A percentile compares a stretch with the other conserved stretches of the same genome.
Conservation (phyloP, 1,140 invertebrate genomes). For the Linepithema humile region DNA sequence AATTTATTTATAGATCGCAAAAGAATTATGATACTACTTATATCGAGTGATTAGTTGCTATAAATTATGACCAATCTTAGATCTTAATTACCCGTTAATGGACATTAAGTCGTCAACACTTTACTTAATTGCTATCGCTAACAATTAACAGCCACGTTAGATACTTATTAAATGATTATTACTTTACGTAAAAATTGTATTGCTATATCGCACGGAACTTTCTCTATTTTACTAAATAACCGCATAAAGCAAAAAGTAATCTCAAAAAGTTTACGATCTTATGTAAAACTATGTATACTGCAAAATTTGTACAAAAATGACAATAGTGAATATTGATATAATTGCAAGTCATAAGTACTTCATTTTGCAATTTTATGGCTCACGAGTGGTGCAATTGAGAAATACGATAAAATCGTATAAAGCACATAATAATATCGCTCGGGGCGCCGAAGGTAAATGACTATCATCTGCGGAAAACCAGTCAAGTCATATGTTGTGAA, state of each 20-base stretch:
- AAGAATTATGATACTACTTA: neutral
- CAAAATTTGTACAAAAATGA: neutral
- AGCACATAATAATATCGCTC: conserved; percentile 34
- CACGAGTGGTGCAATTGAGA: conserved; percentile 18
- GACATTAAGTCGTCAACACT: conserved; percentile 15
- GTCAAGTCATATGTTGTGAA: conserved; percentile 12
- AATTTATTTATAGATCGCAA: too few species aligned
- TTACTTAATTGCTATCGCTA: conserved; percentile 58
- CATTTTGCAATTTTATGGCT: conserved; percentile 33
- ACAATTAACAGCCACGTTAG: conserved; percentile 40
- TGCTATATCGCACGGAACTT: neutral
- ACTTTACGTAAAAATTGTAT: conserved; percentile 21
- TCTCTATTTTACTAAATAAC: neutral
- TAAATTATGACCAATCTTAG: conserved; percentile 61
- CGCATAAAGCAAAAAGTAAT: neutral
- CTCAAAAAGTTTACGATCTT: neutral
- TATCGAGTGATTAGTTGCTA: conserved; percentile 26
- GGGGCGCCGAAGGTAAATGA: conserved; percentile 30
- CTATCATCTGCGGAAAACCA: conserved; percentile 17
- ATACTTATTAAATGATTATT: conserved; percentile 47
- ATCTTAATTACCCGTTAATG: conserved; percentile 37
- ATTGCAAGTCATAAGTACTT: too few species aligned
- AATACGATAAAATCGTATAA: conserved; percentile 35
- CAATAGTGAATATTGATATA: too few species aligned
- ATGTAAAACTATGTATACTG: neutral